These are phyloP conservation scores for Meleagris gallopavo DNA, from an alignment of 2,113 vertebrate species.

Conservation along the genomic window DNA sequence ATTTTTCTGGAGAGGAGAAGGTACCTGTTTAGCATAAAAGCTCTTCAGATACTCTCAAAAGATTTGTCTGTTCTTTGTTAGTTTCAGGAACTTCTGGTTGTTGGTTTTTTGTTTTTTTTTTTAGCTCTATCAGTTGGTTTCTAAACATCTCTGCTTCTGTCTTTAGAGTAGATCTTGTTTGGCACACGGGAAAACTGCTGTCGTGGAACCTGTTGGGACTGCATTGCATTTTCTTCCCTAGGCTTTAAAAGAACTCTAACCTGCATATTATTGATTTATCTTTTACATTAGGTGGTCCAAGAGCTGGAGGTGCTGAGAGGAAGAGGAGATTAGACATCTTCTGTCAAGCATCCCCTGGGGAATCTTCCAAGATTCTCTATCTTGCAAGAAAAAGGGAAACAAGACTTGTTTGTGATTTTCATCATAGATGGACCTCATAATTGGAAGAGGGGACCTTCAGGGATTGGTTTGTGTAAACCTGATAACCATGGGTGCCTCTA, in stretches of 20 bases:
- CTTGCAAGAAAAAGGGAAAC: not conserved
- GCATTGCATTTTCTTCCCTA: not conserved
- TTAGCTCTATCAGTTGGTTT: not conserved
- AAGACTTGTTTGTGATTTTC: not conserved
- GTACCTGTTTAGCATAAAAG: not conserved
- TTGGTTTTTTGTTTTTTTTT: not conserved
- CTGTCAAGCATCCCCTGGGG: not conserved
- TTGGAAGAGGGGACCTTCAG: not conserved
- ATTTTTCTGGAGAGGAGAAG: not conserved
- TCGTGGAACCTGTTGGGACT: not conserved
- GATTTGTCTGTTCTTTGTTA: not conserved
- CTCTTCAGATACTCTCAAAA: not conserved
- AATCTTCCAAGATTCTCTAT: not conserved
- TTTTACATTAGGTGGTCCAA: not conserved
- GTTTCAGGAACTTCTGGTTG: not conserved
- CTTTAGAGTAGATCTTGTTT: not conserved
- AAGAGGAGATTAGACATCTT: not conserved
- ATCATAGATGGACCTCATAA: not conserved
- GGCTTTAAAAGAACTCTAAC: not conserved
- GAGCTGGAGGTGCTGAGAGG: not conserved
- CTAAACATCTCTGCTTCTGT: not conserved
- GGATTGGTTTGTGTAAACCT: not conserved
- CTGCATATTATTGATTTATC: not conserved
- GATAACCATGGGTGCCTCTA: not conserved
- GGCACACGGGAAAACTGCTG: not conserved